Conservation (phyloP, 1,140 invertebrate species). For the Drosophila equinoxialis region DNA sequence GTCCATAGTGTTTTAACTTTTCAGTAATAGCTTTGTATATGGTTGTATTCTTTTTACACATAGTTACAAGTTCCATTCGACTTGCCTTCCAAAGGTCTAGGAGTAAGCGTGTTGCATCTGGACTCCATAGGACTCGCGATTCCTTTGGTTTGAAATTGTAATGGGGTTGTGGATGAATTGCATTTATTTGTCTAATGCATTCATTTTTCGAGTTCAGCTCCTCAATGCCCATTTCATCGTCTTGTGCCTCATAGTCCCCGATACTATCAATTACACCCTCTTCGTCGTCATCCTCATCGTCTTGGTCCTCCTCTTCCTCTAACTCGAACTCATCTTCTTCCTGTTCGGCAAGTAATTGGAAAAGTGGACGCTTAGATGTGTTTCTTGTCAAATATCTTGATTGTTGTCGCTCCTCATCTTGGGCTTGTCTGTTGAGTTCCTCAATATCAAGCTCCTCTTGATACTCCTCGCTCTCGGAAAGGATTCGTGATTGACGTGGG, state of each 20-base stretch:
- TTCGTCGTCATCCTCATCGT: too few species aligned
- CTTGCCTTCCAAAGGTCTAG: slow-evolving; percentile 5
- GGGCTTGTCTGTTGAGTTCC: too few species aligned
- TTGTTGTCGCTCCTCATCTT: neutral
- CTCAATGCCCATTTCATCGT: neutral
- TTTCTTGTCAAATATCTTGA: too few species aligned
- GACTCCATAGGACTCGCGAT: neutral
- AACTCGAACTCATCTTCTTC: neutral
- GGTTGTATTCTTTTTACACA: slow-evolving; percentile 25
- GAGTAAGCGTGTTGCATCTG: neutral
- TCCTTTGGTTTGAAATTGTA: neutral
- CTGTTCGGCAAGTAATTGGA: neutral
- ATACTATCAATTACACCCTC: too few species aligned
- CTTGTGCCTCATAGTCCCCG: neutral
- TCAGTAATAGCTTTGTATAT: slow-evolving; percentile 48
- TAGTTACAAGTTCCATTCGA: slow-evolving; percentile 27
- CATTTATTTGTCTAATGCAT: slow-evolving; percentile 31
- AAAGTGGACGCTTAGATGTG: slow-evolving; percentile 13
- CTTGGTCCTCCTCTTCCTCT: neutral
- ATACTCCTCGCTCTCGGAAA: neutral
- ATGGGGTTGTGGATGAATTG: neutral
- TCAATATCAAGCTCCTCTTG: neutral
- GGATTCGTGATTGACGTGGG: neutral
- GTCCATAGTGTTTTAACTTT: slow-evolving; percentile 46
- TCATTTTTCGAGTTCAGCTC: slow-evolving; percentile 15